These are phyloP conservation scores for Gymnogyps californianus DNA, from an alignment of 2,113 vertebrate genomes.

Conservation along the genomic window DNA sequence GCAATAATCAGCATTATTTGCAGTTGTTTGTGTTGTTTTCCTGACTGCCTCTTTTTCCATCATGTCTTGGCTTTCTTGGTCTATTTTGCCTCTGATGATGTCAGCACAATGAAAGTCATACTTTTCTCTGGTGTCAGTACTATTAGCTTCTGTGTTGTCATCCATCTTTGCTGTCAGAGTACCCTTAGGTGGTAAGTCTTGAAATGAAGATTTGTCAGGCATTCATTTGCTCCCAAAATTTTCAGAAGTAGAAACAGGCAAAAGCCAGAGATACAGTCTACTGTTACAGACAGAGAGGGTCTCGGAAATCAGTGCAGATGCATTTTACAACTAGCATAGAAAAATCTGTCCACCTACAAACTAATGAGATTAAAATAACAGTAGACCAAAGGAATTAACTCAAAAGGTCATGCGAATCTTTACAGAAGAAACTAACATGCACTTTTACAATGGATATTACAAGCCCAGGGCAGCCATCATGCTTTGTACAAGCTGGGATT, in stretches of 20 bases:
- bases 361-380: neutral
- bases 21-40: neutral
- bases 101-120: neutral
- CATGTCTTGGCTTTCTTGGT: neutral
- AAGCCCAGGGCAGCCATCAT: neutral
- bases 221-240: neutral
- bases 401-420: neutral
- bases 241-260: neutral
- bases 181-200: neutral
- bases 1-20: neutral
- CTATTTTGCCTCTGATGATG: neutral
- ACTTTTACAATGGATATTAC: neutral
- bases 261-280: neutral
- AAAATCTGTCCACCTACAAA: neutral
- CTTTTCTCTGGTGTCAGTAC: neutral
- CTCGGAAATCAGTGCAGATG: neutral
- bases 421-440: neutral
- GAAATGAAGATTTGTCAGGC: neutral
- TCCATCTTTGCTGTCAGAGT: neutral
- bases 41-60: neutral
- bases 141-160: neutral
- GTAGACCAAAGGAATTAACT: neutral
- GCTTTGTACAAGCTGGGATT: neutral
- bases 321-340: neutral
- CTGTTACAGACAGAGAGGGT: neutral